Base-by-base conservation (phyloP, 2,113 vertebrate genomes). In the Syngnathus floridae region DNA sequence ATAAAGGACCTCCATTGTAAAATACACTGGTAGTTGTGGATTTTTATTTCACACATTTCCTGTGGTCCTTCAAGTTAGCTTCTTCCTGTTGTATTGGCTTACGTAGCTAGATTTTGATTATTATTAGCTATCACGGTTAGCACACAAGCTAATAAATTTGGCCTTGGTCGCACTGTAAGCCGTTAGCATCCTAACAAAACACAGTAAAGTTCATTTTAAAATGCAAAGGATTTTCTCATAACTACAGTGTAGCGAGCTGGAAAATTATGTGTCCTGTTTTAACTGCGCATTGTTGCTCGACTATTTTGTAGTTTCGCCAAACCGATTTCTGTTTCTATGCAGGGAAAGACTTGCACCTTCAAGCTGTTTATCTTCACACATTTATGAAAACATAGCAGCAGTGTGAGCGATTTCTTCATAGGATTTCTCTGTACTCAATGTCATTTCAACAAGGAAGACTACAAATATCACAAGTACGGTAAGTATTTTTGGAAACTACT, bases 401-500 rank as follows among this genome's bases (percentile, higher is more conserved):
- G 45, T 1, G 4, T 17, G 45, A 16, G 1, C 45, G 1, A 17
- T 19, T n/a, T 49, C 8, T 49, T 49, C 19, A 49, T 12, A 49
- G 5, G 17, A 49, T n/a, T n/a, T 7, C 0, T 7, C 6, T 8
- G 8, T n/a, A 8, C 6, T 1, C 5, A n/a, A n/a, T n/a, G 19
- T 49, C 6, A n/a, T 10, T n/a, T n/a, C 8, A n/a, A 49, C 7
- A 10, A 9, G 7, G 19, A 2, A 21, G 48, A n/a, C 7, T 21
- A 49, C 48, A 51, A 51, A n/a, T 51, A 9, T 51, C 19, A 21
- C n/a, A 51, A 51, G 51, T 51, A 3, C 4, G 11, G 12, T 12
- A 55, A 68, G 68, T 75, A 79, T 80, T 83, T 78, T 67, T 55
- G 71, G 81, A 52, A 83, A 70, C 77, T 77, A 46, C 64, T 65